Base-by-base conservation (phyloP, 2,113 vertebrate genomes). In the Anoura caudifer region DNA sequence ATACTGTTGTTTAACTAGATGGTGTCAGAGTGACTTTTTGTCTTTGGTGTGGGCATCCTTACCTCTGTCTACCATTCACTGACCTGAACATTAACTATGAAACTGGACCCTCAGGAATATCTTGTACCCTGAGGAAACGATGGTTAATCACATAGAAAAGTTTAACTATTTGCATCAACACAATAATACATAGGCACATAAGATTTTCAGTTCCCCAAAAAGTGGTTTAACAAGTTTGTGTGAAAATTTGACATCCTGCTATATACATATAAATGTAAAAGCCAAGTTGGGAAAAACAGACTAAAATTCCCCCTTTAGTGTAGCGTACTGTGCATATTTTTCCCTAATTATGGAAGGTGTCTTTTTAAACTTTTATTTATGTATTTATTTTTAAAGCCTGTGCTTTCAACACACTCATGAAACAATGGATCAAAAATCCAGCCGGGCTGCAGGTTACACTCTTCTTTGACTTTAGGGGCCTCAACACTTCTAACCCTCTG, bases 161-260 rank as follows among this genome's bases (percentile, higher is more conserved):
- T 98, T 97, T 97, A 97, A 90, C 97, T 95, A 98, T 99, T 98
- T 99, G 98, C 98, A 98, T 98, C 97, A 96, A 97, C 97, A 98
- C 98, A 98, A 98, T 98, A 98, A 98, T 98, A 98, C 97, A 67
- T 86, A 98, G 98, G 98, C 97, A 98, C 98, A 98, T 87, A 96
- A 96, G 95, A 97, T 97, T 99, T 99, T 99, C 98, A 96, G 98
- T 99, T 99, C 98, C 98, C 98, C 97, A 98, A 98, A 98, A 97
- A 93, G 82, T 97, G 97, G 97, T 98, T 97, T 97, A 98, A 98
- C 95, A 97, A 97, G 96, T 91, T 94, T 96, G 95, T 98, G 98
- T 98, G 98, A 98, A 98, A 98, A 97, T 98, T 97, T 97, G 98
- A 98, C 98, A 98, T 98, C 95, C 76, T 97, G 97, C 96, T 97